These are phyloP conservation scores for Xerus rutilus DNA, from an alignment of 2,797 vertebrate species.

Conservation along the genomic window DNA sequence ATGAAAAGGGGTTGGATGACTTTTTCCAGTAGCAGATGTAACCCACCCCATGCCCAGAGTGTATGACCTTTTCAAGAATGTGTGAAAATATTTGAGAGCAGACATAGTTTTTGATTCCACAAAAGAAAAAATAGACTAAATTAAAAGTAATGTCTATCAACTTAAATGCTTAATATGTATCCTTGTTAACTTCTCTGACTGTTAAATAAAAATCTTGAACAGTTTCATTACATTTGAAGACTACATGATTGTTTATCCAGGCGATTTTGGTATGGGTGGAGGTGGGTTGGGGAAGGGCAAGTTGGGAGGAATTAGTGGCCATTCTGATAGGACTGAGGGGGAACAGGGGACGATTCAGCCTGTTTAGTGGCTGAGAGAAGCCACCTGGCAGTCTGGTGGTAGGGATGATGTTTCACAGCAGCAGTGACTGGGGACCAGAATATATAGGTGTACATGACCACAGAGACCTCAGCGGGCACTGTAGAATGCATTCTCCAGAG, in stretches of 20 bases:
- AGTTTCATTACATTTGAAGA: slow-evolving; percentile 6
- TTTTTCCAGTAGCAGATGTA: not conserved
- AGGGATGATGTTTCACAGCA: too few relatives aligned
- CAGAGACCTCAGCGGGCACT: accelerated
- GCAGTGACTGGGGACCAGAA: accelerated
- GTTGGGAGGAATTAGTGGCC: not conserved
- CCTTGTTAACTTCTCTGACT: not conserved
- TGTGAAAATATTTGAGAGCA: not conserved
- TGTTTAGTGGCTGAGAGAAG: not conserved
- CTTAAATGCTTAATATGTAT: not conserved
- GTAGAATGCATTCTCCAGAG: not conserved
- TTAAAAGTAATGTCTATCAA: not conserved
- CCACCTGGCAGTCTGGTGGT: too few relatives aligned
- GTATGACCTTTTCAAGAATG: not conserved
- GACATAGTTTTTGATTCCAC: not conserved
- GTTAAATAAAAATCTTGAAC: not conserved
- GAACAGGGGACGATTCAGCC: not conserved
- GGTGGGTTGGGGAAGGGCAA: not conserved
- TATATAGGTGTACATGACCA: accelerated
- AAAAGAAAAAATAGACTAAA: not conserved
- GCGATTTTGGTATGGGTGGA: not conserved
- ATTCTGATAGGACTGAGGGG: not conserved
- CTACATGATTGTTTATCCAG: not conserved
- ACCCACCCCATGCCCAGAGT: not conserved
- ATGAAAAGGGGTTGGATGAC: not conserved